Evolutionary conservation across 2,113 vertebrate species (phyloP).

Genomic region (Amblyornis subalaris): DNA sequence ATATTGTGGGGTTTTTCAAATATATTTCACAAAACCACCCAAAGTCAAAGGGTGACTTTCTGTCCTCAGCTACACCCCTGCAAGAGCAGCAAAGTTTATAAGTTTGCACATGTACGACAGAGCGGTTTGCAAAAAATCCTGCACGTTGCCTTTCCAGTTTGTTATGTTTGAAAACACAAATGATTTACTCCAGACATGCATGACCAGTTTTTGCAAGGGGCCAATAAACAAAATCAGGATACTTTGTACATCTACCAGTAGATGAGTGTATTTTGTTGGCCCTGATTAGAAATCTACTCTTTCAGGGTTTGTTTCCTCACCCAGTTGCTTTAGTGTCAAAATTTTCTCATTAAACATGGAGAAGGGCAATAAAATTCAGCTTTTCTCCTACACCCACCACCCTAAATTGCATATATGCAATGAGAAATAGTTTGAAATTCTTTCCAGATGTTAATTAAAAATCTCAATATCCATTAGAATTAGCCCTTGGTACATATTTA

Average conservation of each 20-base stretch:
- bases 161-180: background rate
- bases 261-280: background rate
- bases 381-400: background rate
- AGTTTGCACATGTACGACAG: background rate
- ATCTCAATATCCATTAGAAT: background rate
- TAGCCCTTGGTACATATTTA: background rate
- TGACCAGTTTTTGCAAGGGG: background rate
- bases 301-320: background rate
- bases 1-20: background rate
- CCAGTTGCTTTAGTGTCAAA: background rate
- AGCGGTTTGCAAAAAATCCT: background rate
- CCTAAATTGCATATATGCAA: background rate
- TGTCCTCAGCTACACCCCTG: conserved; percentile 33
- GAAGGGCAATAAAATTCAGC: background rate
- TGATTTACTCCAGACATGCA: background rate
- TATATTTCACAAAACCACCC: conserved; percentile 33
- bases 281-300: background rate
- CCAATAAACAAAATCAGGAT: background rate
- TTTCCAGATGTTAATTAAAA: conserved; percentile 26
- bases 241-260: background rate
- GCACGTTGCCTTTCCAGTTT: background rate
- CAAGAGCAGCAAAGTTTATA: background rate
- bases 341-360: background rate
- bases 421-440: background rate
- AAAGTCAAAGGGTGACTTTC: conserved; percentile 16